Conservation (phyloP, 2,113 vertebrate species). For the Mesembrinibis cayennensis region DNA sequence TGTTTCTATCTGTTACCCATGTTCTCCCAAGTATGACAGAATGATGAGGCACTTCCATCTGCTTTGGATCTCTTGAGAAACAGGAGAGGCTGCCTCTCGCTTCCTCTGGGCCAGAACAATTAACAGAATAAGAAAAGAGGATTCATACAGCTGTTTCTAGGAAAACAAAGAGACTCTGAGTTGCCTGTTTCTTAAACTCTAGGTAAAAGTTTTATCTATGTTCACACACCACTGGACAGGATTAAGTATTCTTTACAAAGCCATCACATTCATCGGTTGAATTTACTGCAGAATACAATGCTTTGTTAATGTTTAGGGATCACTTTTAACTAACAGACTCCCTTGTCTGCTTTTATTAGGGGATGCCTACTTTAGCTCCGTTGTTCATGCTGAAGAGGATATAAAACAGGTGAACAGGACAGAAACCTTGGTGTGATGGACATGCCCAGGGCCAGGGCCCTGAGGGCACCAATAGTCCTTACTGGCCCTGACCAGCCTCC, state of each 20-base stretch:
- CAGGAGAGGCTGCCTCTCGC: not conserved
- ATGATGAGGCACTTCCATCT: not conserved
- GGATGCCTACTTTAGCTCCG: not conserved
- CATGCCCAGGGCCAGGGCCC: not conserved
- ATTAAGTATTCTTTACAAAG: not conserved
- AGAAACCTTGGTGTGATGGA: not conserved
- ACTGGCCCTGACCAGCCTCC: not conserved
- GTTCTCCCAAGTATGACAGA: not conserved
- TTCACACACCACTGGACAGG: not conserved
- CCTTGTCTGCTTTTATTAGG: not conserved
- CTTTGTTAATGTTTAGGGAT: not conserved
- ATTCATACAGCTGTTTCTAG: not conserved
- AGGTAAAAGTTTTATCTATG: not conserved
- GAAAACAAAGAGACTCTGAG: not conserved
- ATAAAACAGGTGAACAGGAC: not conserved
- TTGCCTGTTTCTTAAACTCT: not conserved
- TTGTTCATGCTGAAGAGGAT: not conserved
- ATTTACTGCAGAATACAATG: not conserved
- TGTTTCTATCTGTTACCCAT: not conserved
- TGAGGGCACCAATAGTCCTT: not conserved
- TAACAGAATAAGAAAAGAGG: not conserved
- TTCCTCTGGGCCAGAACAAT: not conserved
- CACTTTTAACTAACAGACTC: not conserved
- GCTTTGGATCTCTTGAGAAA: not conserved
- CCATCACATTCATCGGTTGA: not conserved